Percentiles rank a stretch among this genome's conserved stretches.
Evolutionary conservation across 1,140 invertebrate species (phyloP).

Genomic region (Orussus abietinus): DNA sequence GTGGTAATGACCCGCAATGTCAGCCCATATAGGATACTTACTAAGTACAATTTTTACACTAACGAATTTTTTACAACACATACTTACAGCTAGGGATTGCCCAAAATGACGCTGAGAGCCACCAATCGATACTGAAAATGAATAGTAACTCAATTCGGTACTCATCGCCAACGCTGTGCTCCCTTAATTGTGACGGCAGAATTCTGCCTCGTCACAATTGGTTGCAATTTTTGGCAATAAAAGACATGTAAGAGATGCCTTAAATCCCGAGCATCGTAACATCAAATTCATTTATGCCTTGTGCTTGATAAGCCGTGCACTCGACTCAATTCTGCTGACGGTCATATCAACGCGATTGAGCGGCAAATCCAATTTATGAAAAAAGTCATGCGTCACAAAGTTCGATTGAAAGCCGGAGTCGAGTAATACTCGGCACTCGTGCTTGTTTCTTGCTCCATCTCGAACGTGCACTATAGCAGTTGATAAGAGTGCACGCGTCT

Average conservation of each 20-base stretch:
- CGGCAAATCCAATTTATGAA: constrained; percentile 10
- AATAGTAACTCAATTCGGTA: too few relatives aligned
- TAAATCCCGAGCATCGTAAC: constrained; percentile 14
- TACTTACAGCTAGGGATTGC: too few relatives aligned
- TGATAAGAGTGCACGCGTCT: constrained; percentile 15
- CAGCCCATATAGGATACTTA: too few relatives aligned
- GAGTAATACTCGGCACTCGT: constrained; percentile 16
- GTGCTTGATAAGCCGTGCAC: constrained; percentile 7
- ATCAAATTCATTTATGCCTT: constrained; percentile 9
- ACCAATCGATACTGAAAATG: too few relatives aligned
- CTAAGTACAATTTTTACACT: too few relatives aligned
- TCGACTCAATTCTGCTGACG: constrained; percentile 15
- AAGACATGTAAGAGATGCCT: constrained; percentile 11
- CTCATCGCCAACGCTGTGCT: too few relatives aligned
- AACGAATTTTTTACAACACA: too few relatives aligned
- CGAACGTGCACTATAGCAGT: constrained; percentile 17
- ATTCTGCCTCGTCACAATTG: too few relatives aligned
- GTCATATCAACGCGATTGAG: not conserved
- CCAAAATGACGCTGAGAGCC: too few relatives aligned
- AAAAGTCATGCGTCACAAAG: constrained; percentile 15
- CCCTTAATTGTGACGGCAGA: too few relatives aligned
- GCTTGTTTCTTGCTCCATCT: constrained; percentile 5
- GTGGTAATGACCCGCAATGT: too few relatives aligned
- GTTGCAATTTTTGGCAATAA: constrained; percentile 15
- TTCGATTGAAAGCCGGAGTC: constrained; percentile 23